Percentiles rank a stretch among this genome's conserved stretches.
These are phyloP conservation scores for Amiota communis DNA, from an alignment of 2,888 invertebrate genomes.

Conservation along the genomic window DNA sequence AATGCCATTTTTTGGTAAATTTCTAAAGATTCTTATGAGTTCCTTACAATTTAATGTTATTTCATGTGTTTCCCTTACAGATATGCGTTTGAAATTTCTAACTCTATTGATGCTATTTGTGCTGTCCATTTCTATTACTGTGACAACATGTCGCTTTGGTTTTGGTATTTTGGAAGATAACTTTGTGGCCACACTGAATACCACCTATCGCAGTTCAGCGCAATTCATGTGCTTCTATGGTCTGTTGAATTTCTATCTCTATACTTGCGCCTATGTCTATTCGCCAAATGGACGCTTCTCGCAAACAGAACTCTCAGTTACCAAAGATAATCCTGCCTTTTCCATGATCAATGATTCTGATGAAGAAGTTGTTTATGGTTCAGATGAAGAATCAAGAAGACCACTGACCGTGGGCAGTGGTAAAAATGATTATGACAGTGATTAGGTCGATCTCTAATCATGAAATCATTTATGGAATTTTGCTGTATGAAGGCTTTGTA, in stretches of 20 bases:
- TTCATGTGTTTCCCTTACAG: slow-evolving; percentile 74
- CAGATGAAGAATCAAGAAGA: slow-evolving; percentile 89
- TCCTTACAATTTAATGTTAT: not conserved
- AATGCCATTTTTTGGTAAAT: slow-evolving; percentile 98
- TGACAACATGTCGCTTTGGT: slow-evolving; percentile 89
- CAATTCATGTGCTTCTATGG: slow-evolving; percentile 97
- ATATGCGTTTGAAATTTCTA: slow-evolving; percentile 91
- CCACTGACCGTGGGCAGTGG: slow-evolving; percentile 81
- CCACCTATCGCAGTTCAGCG: slow-evolving; percentile 91
- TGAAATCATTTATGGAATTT: slow-evolving; percentile 6
- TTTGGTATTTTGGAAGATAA: slow-evolving; percentile 93
- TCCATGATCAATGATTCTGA: slow-evolving; percentile 99
- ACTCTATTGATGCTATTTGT: slow-evolving; percentile 90
- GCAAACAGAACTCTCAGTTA: slow-evolving; percentile 89
- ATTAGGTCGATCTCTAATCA: slow-evolving; percentile 73
- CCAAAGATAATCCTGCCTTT: slow-evolving; percentile 97
- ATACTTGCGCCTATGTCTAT: slow-evolving; percentile 95
- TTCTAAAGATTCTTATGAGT: not conserved
- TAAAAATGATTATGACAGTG: slow-evolving; percentile 81
- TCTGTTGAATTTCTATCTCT: slow-evolving; percentile 93
- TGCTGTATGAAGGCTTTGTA: slow-evolving; percentile 17
- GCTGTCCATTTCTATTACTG: slow-evolving; percentile 81
- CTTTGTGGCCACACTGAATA: slow-evolving; percentile 90
- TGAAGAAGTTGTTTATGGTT: slow-evolving; percentile 96
- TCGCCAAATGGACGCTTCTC: slow-evolving; percentile 87